Conservation (phyloP, 1,140 invertebrate genomes). For the Schlechtendalia chinensis region DNA sequence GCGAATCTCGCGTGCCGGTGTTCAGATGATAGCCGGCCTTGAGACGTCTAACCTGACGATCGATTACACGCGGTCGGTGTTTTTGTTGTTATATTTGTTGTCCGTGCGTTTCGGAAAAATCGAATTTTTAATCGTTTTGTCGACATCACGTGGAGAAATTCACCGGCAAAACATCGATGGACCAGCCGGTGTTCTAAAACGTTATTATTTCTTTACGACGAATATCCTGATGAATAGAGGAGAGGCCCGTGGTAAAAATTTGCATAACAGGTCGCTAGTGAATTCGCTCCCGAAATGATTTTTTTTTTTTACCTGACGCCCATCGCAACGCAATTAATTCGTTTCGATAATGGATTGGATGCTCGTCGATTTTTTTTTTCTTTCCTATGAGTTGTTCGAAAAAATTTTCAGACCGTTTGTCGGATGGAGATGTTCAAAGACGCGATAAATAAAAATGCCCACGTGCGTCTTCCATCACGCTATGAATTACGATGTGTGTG, state of each 20-base stretch:
- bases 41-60: neutral
- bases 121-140: no score
- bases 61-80: neutral
- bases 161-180: no score
- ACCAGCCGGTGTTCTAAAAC: neutral
- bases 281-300: neutral
- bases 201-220: conserved; percentile 4
- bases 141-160: no score
- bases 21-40: neutral
- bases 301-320: neutral
- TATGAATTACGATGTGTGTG: no score
- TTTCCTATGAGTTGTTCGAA: neutral
- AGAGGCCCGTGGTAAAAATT: neutral
- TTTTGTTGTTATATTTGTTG: no score
- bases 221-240: neutral
- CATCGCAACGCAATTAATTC: neutral
- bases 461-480: neutral
- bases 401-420: neutral
- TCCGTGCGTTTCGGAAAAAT: no score
- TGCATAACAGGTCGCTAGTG: conserved; percentile 6
- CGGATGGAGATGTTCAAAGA: neutral
- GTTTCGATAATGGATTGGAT: neutral
- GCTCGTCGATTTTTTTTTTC: neutral
- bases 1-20: no score
- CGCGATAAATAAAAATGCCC: neutral